phyloP scores from a whole-genome alignment of 2,888 invertebrate genomes.

The Phymatocera aterrima region DNA sequence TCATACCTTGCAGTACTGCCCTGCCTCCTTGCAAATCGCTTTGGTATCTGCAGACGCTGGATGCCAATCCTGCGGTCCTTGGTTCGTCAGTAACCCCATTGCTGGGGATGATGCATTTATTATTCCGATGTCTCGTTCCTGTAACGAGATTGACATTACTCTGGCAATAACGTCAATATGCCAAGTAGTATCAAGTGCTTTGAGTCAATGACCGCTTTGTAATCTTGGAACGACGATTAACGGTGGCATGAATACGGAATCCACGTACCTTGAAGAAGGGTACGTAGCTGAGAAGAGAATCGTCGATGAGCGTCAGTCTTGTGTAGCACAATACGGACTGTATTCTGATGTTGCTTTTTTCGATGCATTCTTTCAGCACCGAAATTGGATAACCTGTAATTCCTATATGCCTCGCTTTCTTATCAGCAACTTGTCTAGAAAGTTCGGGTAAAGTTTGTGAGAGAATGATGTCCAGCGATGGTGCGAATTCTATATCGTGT shows the following conservation, averaged over 20 bases:
- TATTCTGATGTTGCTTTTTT: slow-evolving; percentile 81
- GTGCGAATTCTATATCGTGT: slow-evolving; percentile 95
- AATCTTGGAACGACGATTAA: neutral
- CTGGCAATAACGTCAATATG: too few relatives aligned
- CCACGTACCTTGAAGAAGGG: slow-evolving; percentile 83
- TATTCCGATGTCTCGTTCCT: slow-evolving; percentile 85
- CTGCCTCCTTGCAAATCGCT: slow-evolving; percentile 79
- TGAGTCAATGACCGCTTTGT: neutral
- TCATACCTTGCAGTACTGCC: slow-evolving; percentile 81
- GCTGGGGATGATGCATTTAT: slow-evolving; percentile 90
- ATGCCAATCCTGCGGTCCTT: slow-evolving; percentile 88
- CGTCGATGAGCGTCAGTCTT: slow-evolving; percentile 88
- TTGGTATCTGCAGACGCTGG: slow-evolving; percentile 83
- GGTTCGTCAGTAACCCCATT: slow-evolving; percentile 88
- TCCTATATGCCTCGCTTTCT: slow-evolving; percentile 88
- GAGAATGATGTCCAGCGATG: slow-evolving; percentile 83
- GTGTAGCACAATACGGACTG: slow-evolving; percentile 87
- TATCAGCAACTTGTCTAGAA: slow-evolving; percentile 83
- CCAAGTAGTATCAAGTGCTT: neutral
- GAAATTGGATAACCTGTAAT: slow-evolving; percentile 91
- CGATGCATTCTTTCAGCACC: slow-evolving; percentile 84
- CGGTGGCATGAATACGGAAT: neutral
- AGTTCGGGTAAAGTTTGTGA: slow-evolving; percentile 92
- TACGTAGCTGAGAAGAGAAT: slow-evolving; percentile 84
- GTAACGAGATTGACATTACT: slow-evolving; percentile 51